Evolutionary conservation across 2,888 invertebrate species (phyloP).

Genomic region (Apamea crenata): DNA sequence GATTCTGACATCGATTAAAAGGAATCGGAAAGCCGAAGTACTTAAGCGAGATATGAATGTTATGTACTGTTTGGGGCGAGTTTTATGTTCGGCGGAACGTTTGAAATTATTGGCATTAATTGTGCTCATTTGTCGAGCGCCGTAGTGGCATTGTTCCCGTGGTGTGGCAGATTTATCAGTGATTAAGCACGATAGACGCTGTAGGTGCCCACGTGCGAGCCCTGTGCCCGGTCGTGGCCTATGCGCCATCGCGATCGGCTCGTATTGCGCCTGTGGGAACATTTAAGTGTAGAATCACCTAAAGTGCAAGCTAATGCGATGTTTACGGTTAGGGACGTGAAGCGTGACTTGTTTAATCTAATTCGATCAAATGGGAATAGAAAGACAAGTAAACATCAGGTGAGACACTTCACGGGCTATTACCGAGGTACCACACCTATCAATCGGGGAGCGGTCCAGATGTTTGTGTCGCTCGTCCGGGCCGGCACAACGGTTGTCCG

Average conservation of each 20-base stretch:
- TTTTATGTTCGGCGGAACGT: conserved; percentile 60
- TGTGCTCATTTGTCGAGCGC: conserved; percentile 81
- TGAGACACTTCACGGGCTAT: conserved; percentile 75
- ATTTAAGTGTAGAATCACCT: conserved; percentile 62
- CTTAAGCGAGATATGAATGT: conserved; percentile 45
- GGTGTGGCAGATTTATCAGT: conserved; percentile 79
- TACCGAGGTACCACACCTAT: conserved; percentile 73
- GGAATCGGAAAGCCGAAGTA: conserved; percentile 40
- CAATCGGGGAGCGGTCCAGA: conserved; percentile 80
- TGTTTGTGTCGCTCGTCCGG: conserved; percentile 76
- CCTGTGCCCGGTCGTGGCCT: conserved; percentile 83
- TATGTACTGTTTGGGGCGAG: conserved; percentile 50
- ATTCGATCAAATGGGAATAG: conserved; percentile 67
- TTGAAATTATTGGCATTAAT: conserved; percentile 81
- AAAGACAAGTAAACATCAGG: conserved; percentile 72
- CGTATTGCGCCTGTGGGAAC: conserved; percentile 83
- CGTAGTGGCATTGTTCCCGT: conserved; percentile 82
- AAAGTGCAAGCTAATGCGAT: conserved; percentile 59
- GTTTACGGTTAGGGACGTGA: conserved; percentile 58
- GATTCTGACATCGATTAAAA: conserved; percentile 61
- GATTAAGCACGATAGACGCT: conserved; percentile 82
- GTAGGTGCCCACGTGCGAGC: conserved; percentile 80
- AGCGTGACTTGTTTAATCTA: conserved; percentile 69
- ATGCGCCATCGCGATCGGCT: conserved; percentile 81
- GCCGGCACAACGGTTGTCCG: conserved; percentile 78